These are phyloP conservation scores for Latrodectus elegans DNA, from an alignment of 2,888 invertebrate species.

Conservation along the genomic window DNA sequence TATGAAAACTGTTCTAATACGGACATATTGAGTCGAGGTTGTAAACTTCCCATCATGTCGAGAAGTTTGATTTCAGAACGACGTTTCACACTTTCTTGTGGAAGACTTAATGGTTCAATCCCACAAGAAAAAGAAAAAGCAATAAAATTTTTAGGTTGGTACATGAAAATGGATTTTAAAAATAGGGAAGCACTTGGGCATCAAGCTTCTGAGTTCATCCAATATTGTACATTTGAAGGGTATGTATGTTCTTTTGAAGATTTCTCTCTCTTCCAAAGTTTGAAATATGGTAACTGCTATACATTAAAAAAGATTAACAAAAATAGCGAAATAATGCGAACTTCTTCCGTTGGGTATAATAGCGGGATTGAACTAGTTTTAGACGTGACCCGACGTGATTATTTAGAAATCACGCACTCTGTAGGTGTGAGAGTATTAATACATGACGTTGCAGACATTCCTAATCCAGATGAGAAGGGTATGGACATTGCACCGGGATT, in stretches of 20 bases:
- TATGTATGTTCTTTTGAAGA: background rate
- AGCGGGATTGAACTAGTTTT: background rate
- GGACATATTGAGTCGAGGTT: background rate
- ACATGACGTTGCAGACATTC: constrained; percentile 4
- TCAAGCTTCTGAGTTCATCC: constrained; percentile 1
- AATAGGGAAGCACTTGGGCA: background rate
- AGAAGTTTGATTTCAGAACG: constrained; percentile 1
- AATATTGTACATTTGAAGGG: constrained; percentile 24
- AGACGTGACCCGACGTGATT: background rate
- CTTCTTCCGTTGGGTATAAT: background rate
- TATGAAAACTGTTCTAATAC: background rate
- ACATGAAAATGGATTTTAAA: background rate
- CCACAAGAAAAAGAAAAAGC: background rate
- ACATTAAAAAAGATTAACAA: constrained; percentile 11
- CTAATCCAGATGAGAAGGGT: constrained; percentile 10
- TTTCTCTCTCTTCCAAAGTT: constrained; percentile 20
- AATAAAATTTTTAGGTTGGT: constrained; percentile 1
- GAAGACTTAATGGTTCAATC: background rate
- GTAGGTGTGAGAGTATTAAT: constrained; percentile 11
- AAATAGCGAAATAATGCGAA: background rate
- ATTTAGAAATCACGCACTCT: background rate
- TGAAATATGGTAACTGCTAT: constrained; percentile 55
- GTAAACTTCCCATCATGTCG: background rate
- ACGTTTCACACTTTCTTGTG: background rate
- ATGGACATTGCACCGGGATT: constrained; percentile 2